Evolutionary conservation across 2,113 vertebrate species (phyloP).

Genomic region (Tupaia chinensis): DNA sequence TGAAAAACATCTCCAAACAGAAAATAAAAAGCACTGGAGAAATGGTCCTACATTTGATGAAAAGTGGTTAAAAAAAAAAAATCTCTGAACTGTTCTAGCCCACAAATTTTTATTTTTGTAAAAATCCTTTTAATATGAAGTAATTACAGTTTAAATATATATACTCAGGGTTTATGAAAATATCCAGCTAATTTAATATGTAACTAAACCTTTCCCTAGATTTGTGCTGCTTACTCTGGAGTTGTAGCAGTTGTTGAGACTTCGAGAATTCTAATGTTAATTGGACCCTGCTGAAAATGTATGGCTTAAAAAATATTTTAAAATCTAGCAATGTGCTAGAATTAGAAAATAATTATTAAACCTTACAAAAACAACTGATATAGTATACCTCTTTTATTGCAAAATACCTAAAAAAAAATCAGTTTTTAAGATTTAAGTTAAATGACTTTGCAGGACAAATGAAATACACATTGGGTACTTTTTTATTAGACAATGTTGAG

Average conservation of each 20-base stretch:
- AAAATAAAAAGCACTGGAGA: neutral
- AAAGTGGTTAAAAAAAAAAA: conserved; percentile 35
- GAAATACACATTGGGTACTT: neutral
- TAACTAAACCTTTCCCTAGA: conserved; percentile 61
- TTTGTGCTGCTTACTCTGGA: conserved; percentile 36
- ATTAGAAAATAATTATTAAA: conserved; percentile 28
- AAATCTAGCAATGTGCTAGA: neutral
- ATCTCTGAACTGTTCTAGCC: neutral
- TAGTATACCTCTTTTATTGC: neutral
- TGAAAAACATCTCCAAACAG: no score
- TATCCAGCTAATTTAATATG: conserved; percentile 43
- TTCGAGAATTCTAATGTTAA: conserved; percentile 38
- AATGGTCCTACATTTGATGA: neutral
- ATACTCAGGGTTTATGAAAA: conserved; percentile 56
- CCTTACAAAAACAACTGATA: neutral
- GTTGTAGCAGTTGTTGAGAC: conserved; percentile 22
- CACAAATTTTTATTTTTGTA: neutral
- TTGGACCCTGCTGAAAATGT: conserved; percentile 38
- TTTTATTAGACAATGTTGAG: conserved; percentile 19
- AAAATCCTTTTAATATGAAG: conserved; percentile 53
- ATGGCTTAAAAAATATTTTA: neutral
- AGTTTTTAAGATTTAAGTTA: conserved; percentile 53
- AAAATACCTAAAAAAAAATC: conserved; percentile 21
- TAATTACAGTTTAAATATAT: conserved; percentile 46
- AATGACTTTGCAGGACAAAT: conserved; percentile 36